Base-by-base conservation (phyloP, 2,888 invertebrate species). In the Ethmia dodecea region DNA sequence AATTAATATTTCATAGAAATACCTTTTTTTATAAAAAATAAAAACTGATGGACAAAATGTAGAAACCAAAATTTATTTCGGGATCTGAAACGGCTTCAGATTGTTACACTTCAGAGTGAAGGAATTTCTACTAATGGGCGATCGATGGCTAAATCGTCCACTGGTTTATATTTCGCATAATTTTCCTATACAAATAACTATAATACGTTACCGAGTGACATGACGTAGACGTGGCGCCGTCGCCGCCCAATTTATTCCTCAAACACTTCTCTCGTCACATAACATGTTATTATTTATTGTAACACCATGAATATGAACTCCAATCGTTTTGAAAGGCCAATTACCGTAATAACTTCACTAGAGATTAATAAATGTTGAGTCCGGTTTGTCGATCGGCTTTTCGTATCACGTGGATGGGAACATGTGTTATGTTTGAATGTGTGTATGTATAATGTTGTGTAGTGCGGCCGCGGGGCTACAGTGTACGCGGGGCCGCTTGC, bases 221-320 rank as follows among this genome's bases (percentile, higher is more conserved):
- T 83, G 70, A 66, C 77, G 81, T 71, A 73, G 70, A 65, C 59
- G 53, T 55, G 55, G 53, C 60, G 64, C 56, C 68, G 70, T 55
- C 65, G 62, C 62, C 63, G 58, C 65, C 66, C 61, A 71, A 72
- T 61, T 65, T 74, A 79, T 68, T 69, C 65, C 55, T 56, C 65
- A 68, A 62, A 66, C 81, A 84, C 79, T 66, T 64, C 60, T 67
- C 55, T 42, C 63, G 60, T 69, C 80, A 81, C 80, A 67, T 69
- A 38, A 32, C 32, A 74, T 65, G 69, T 79, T 73, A 52, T 64
- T 67, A 66, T 66, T 64, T 63, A 67, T 55, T 56, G 57, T 60
- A 57, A 62, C 80, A 75, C 66, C 61, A 60, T 59, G 37, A 64
- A 59, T 62, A 57, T 52, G 27, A 43, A 55, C 29, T 35, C 15